Evolutionary conservation across 2,888 invertebrate species (phyloP), one percentile per base, ranked within the genome.

Genomic region (Lissonota sp.): DNA sequence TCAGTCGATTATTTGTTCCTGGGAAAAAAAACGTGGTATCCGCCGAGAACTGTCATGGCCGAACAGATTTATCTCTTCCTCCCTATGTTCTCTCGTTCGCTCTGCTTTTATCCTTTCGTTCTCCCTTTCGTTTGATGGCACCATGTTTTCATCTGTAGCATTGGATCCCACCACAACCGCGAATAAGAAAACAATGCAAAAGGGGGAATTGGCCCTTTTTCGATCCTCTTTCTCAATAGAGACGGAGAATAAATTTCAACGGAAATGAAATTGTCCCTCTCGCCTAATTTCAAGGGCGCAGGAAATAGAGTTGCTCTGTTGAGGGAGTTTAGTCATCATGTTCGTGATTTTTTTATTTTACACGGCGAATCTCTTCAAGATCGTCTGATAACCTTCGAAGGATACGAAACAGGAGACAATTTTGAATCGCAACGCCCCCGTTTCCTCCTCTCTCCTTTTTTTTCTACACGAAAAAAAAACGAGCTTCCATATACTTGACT

Each of bases 1-100:
- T 85, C 85, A 85, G 82, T 85, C 79, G 85, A 84, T 85, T 83
- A 83, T 84, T 83, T 80, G 84, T 73, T 79, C 62, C 62, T 75
- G 62, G 71, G 14, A 14, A 55, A 77, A 85, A 83, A 82, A 79
- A 81, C 71, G 82, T 40, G 51, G 58, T 57, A 63, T 49, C 49
- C 46, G 69, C 37, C 71, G 83, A 77, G 82, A 80, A 84, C 82
- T 58, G 53, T 42, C 62, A 5, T 64, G 73, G 44, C 42, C 69
- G 73, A 46, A 55, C 74, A 82, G 86, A 86, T 87, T 86, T 84
- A 86, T 86, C 69, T 79, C 71, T 60, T 60, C 76, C 46, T 58
- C 58, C 40, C 57, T 44, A 6, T 63, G 42, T 8, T 26, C 26
- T 26, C 26, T 49, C 49, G 1, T 49, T 49, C 12, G 10, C 12